Evolutionary conservation across 2,888 invertebrate species (phyloP), one percentile per base, ranked within the genome.

Genomic region (Noctua fimbriata): DNA sequence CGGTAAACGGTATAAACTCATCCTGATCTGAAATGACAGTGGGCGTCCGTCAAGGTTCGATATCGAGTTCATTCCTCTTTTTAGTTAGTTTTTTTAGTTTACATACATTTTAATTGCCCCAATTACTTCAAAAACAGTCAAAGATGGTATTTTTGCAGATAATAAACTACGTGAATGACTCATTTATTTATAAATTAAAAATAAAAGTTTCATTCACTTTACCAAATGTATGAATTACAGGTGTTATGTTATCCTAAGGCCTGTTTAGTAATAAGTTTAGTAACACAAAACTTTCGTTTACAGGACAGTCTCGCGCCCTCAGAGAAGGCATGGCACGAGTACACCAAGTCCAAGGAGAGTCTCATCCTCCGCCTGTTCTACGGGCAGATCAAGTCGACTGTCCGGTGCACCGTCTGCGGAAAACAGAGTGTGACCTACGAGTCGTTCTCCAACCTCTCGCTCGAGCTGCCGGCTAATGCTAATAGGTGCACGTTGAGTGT

Each of bases 371-470:
- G 98, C 84, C 96, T 98, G 89, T 99, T 99, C 95, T 98, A 98
- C 96, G 99, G 99, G 0, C 98, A 98, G 96, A 97, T 98, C 88
- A 98, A 98, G 91, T 99, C 99, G 24, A 98, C 98, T 0, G 98
- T 99, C 3, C 97, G 97, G 76, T 99, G 99, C 94, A 95, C 97
- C 3, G 97, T 97, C 14, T 99, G 99, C 94, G 95, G 96, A 79
- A 97, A 98, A 91, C 97, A 97, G 91, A 99, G 98, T 74, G 98
- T 98, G 82, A 99, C 98, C 0, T 99, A 98, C 94, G 99, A 99
- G 93, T 98, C 98, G 24, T 99, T 99, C 95, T 98, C 98, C 90
- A 98, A 98, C 95, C 97, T 99, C 70, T 98, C 98, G 32, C 96
- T 99, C 73, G 98, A 99, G 81, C 96, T 98, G 90, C 98, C 98